These are phyloP conservation scores for Philereme vetulata DNA, from an alignment of 2,888 invertebrate species.

Conservation along the genomic window DNA sequence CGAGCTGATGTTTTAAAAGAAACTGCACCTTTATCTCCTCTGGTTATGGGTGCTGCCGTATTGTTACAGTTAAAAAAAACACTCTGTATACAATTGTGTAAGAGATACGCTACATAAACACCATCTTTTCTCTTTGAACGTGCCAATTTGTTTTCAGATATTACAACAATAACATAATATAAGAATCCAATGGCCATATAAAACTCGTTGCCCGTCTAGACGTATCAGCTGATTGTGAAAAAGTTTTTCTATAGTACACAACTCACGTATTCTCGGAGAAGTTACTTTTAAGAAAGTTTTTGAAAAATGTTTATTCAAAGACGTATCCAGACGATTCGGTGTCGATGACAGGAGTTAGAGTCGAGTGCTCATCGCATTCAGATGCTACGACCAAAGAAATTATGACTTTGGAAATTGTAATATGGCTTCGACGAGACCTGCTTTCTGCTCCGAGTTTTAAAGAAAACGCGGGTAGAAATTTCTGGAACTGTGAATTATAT, in stretches of 20 bases:
- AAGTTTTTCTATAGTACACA: constrained; percentile 16
- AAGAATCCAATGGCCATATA: background rate
- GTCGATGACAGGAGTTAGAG: constrained; percentile 26
- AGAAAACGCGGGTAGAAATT: background rate
- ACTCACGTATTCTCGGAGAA: constrained; percentile 9
- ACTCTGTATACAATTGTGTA: background rate
- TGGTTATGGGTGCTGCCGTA: too few species aligned
- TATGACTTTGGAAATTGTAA: constrained; percentile 18
- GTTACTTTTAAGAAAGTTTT: constrained; percentile 11
- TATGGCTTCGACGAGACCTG: background rate
- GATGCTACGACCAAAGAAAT: constrained; percentile 24
- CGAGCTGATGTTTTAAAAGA: too few species aligned
- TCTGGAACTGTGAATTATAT: background rate
- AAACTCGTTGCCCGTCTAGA: constrained; percentile 17
- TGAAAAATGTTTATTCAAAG: constrained; percentile 18
- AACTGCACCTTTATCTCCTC: too few species aligned
- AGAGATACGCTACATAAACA: background rate
- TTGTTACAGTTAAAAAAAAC: too few species aligned
- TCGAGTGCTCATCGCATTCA: constrained; percentile 24
- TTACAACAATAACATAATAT: constrained; percentile 1
- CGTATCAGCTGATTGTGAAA: constrained; percentile 17
- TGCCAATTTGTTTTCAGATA: constrained; percentile 1
- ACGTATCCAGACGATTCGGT: constrained; percentile 21
- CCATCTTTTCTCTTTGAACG: background rate
- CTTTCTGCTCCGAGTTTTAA: constrained; percentile 11